Evolutionary conservation across 2,888 invertebrate genomes (phyloP).

Genomic region (Acrobasis repandana): DNA sequence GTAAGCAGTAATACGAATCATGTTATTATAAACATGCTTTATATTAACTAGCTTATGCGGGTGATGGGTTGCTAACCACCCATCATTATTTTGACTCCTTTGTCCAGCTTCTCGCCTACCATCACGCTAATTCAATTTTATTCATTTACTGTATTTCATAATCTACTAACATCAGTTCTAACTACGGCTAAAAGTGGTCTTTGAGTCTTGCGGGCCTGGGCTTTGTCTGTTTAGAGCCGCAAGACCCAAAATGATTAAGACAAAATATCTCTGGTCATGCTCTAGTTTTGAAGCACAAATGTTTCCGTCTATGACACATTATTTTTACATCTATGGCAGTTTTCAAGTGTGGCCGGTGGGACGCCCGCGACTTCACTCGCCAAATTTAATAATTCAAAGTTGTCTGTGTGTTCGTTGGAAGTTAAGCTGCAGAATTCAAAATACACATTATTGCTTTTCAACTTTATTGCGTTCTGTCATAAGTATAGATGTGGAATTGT

Average conservation of each 20-base stretch:
- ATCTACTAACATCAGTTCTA: too few species aligned
- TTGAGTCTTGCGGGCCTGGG: too few species aligned
- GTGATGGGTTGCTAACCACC: too few species aligned
- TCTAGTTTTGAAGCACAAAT: too few species aligned
- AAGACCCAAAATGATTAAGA: too few species aligned
- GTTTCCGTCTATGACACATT: neutral
- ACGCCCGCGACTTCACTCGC: constrained; percentile 15
- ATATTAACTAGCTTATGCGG: too few species aligned
- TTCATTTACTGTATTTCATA: too few species aligned
- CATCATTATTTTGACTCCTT: neutral
- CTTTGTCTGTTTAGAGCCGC: too few species aligned
- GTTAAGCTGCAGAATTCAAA: constrained; percentile 11
- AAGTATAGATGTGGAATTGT: neutral
- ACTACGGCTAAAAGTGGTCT: too few species aligned
- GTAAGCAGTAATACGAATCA: too few species aligned
- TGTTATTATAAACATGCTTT: too few species aligned
- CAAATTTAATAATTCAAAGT: constrained; percentile 24
- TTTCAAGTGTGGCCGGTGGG: constrained; percentile 21
- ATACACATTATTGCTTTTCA: constrained; percentile 18
- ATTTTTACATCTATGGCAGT: neutral
- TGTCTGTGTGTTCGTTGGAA: constrained; percentile 17
- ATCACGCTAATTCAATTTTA: neutral
- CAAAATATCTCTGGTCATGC: too few species aligned
- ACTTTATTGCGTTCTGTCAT: neutral
- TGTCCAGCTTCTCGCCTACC: neutral